Evolutionary conservation across 2,113 vertebrate genomes (phyloP).

Genomic region (Heptranchias perlo): DNA sequence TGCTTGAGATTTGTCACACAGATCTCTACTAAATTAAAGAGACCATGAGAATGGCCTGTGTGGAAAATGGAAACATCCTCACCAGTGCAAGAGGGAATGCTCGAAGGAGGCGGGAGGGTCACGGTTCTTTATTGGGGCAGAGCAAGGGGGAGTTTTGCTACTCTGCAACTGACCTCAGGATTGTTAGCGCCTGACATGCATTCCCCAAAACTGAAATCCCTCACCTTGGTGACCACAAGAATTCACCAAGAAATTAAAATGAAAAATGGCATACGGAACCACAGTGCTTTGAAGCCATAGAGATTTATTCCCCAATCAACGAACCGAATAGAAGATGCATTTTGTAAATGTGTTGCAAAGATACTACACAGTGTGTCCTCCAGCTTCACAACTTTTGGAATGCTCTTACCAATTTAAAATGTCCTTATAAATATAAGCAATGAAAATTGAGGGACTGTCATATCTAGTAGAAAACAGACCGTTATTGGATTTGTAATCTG

Average conservation of each 20-base stretch:
- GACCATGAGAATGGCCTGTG: no score
- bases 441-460: neutral
- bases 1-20: no score
- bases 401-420: constrained; percentile 12
- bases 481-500: constrained; percentile 6
- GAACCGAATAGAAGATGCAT: neutral
- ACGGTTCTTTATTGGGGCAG: no score
- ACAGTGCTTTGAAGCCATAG: neutral
- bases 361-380: neutral
- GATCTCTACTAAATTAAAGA: no score
- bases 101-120: no score
- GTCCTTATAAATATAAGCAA: neutral
- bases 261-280: neutral
- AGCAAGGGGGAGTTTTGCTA: no score
- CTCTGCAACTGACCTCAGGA: no score
- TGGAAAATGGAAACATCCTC: no score
- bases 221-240: neutral
- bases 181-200: neutral
- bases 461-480: neutral
- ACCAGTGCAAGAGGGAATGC: no score
- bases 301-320: constrained; percentile 13
- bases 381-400: neutral
- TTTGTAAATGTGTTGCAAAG: neutral
- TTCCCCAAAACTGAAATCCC: neutral
- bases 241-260: neutral